phyloP scores from a whole-genome alignment of 2,888 invertebrate species.

The Cordylochernes scorpioides region DNA sequence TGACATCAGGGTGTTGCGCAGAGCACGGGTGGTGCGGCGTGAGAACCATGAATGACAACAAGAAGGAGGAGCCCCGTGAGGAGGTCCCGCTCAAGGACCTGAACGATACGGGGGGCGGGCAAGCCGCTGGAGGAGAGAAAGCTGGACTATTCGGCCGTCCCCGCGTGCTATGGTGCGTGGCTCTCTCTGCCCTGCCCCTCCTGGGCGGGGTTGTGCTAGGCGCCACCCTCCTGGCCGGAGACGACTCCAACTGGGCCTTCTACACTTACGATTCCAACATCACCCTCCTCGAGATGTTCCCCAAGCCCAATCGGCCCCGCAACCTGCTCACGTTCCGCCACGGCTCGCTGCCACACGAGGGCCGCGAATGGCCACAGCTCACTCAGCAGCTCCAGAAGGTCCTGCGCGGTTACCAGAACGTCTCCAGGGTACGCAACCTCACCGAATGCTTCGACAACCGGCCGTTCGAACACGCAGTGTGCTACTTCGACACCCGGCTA shows the following conservation, averaged over 20 bases:
- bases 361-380: slow-evolving; percentile 11
- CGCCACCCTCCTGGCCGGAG: slow-evolving; percentile 9
- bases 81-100: too few species aligned
- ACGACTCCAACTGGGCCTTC: slow-evolving; percentile 7
- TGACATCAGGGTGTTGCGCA: too few species aligned
- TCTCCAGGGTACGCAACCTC: slow-evolving; percentile 5
- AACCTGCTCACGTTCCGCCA: slow-evolving; percentile 6
- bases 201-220: slow-evolving; percentile 11
- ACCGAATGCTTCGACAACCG: slow-evolving; percentile 6
- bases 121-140: too few species aligned
- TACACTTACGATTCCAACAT: slow-evolving; percentile 11
- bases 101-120: too few species aligned
- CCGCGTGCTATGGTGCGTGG: slow-evolving; percentile 12
- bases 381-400: slow-evolving; percentile 10
- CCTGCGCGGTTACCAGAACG: slow-evolving; percentile 5
- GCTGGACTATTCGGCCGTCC: too few species aligned
- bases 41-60: too few species aligned
- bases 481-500: slow-evolving; percentile 10
- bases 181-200: slow-evolving; percentile 12
- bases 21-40: too few species aligned
- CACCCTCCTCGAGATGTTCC: slow-evolving; percentile 11
- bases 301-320: slow-evolving; percentile 11
- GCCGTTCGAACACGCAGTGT: slow-evolving; percentile 4
- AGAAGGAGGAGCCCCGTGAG: too few species aligned
- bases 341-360: slow-evolving; percentile 11